Evolutionary conservation across 2,888 invertebrate genomes (phyloP).

Genomic region (Cetonia aurata): DNA sequence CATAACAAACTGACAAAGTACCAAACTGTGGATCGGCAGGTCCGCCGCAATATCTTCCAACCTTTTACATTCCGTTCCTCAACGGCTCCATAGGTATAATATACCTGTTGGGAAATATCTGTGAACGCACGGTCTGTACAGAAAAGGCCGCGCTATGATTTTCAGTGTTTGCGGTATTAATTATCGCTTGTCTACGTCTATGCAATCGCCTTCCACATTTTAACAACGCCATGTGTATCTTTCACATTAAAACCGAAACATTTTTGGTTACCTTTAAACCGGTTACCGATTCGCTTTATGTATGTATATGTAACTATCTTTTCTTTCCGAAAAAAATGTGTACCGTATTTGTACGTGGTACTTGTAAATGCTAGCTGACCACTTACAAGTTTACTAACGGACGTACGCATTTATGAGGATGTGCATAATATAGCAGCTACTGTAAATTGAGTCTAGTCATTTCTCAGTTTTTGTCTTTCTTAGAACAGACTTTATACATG

Average conservation of each 20-base stretch:
- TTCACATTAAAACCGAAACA: slow-evolving; percentile 62
- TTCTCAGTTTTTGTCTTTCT: too few species aligned
- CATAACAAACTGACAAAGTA: slow-evolving; percentile 8
- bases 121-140: slow-evolving; percentile 40
- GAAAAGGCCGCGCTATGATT: slow-evolving; percentile 60
- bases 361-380: slow-evolving; percentile 8
- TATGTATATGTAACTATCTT: slow-evolving; percentile 50
- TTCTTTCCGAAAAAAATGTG: slow-evolving; percentile 20
- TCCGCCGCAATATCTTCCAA: slow-evolving; percentile 10
- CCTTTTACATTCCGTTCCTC: too few species aligned
- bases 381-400: slow-evolving; percentile 4
- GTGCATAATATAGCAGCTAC: slow-evolving; percentile 7
- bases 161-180: slow-evolving; percentile 60
- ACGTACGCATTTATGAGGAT: neutral
- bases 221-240: slow-evolving; percentile 61
- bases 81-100: neutral
- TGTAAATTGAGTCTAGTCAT: too few species aligned
- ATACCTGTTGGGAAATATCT: slow-evolving; percentile 45
- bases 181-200: slow-evolving; percentile 63
- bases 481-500: too few species aligned
- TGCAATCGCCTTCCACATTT: slow-evolving; percentile 60
- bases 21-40: slow-evolving; percentile 26
- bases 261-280: slow-evolving; percentile 63
- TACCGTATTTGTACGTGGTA: slow-evolving; percentile 4
- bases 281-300: slow-evolving; percentile 60